A percentile compares a stretch with the other conserved stretches of the same genome.
These are phyloP conservation scores for Cebus imitator DNA, from an alignment of 2,113 vertebrate genomes.

Conservation along the genomic window DNA sequence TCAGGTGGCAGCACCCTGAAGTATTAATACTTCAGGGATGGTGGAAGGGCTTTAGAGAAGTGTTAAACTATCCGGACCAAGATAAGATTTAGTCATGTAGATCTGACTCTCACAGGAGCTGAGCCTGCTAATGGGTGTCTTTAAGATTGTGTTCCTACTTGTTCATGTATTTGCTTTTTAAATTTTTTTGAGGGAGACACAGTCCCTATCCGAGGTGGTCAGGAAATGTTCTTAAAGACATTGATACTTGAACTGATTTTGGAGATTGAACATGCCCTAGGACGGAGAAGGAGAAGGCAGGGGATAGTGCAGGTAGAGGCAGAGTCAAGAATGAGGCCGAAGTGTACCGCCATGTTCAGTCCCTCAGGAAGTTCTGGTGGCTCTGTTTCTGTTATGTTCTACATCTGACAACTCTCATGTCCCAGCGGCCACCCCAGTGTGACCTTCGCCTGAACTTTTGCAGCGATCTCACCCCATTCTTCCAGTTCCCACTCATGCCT, in stretches of 20 bases:
- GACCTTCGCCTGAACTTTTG: not conserved
- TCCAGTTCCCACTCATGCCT: not conserved
- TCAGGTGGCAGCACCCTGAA: not conserved
- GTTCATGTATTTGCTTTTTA: not conserved
- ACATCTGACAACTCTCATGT: not conserved
- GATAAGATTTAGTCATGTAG: not conserved
- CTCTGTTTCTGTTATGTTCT: not conserved
- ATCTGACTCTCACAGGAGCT: not conserved
- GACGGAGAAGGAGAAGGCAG: not conserved
- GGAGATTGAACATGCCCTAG: not conserved
- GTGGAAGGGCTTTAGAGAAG: not conserved
- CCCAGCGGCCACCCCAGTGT: not conserved
- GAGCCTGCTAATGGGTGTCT: not conserved
- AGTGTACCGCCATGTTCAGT: not conserved
- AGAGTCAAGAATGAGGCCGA: not conserved
- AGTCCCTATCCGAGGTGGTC: not conserved
- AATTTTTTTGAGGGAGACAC: not conserved
- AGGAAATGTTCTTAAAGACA: not conserved
- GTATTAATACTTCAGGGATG: not conserved
- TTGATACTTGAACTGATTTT: not conserved
- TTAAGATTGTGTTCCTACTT: not conserved
- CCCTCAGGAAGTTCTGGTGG: not conserved
- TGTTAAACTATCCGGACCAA: not conserved
- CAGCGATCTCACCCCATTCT: not conserved
- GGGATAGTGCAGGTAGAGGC: not conserved